phyloP scores from a whole-genome alignment of 2,888 invertebrate species.

The Cremastinae sp. region DNA sequence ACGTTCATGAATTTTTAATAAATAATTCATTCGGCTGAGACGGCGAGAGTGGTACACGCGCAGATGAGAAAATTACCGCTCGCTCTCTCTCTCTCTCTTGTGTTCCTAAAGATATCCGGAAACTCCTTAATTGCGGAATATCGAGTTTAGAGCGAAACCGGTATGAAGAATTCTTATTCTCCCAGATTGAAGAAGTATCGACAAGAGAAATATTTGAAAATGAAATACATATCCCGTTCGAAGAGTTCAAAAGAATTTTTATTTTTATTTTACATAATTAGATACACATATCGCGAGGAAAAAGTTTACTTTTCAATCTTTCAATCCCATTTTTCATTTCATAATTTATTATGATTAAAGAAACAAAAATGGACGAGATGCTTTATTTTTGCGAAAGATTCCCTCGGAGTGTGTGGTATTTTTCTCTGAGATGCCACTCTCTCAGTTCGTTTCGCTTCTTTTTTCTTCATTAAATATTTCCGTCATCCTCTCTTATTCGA shows the following conservation, averaged over 20 bases:
- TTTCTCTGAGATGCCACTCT: too few relatives aligned
- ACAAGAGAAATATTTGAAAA: neutral
- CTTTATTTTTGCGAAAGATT: too few relatives aligned
- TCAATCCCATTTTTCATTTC: too few relatives aligned
- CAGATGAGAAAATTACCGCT: conserved; percentile 54
- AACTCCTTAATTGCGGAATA: conserved; percentile 65
- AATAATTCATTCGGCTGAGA: conserved; percentile 68
- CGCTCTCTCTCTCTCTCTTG: conserved; percentile 1
- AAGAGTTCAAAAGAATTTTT: neutral
- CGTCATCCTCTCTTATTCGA: neutral
- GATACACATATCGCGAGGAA: too few relatives aligned
- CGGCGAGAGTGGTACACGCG: conserved; percentile 37
- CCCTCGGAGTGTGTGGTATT: too few relatives aligned
- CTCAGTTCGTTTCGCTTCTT: neutral
- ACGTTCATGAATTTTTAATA: conserved; percentile 69
- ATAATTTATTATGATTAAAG: too few relatives aligned
- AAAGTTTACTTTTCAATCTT: too few relatives aligned
- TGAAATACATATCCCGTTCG: conserved; percentile 8
- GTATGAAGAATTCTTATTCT: neutral
- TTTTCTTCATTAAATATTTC: neutral
- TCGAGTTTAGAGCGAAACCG: conserved; percentile 44
- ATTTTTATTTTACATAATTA: neutral
- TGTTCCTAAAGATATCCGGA: conserved; percentile 40
- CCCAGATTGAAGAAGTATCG: conserved; percentile 13
- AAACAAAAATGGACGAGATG: too few relatives aligned